Evolutionary conservation across 2,888 invertebrate genomes (phyloP).

Genomic region (Epiblema foenella): DNA sequence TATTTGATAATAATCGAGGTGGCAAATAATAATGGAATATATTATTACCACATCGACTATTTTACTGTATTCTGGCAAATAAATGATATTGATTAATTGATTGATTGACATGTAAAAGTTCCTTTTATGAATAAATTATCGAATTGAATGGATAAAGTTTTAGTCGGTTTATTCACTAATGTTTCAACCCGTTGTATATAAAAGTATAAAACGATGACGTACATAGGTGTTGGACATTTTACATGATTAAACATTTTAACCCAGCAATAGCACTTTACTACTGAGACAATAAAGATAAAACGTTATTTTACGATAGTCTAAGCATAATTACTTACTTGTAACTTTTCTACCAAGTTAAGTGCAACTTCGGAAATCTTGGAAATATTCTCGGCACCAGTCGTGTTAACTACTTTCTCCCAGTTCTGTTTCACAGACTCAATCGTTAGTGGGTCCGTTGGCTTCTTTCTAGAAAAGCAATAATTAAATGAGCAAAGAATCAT

Average conservation of each 20-base stretch:
- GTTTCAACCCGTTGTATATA: not conserved
- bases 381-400: slow-evolving; percentile 86
- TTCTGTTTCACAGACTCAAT: slow-evolving; percentile 92
- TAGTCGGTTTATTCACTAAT: not conserved
- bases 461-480: slow-evolving; percentile 59
- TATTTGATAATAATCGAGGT: too few relatives aligned
- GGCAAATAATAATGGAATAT: too few relatives aligned
- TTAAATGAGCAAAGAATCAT: not conserved
- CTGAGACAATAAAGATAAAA: slow-evolving; percentile 9
- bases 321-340: slow-evolving; percentile 72
- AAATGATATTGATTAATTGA: too few relatives aligned
- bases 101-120: too few relatives aligned
- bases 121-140: too few relatives aligned
- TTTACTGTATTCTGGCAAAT: too few relatives aligned
- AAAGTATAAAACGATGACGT: too few relatives aligned
- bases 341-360: slow-evolving; percentile 80
- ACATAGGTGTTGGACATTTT: too few relatives aligned
- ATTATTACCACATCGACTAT: too few relatives aligned
- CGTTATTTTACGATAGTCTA: not conserved
- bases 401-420: slow-evolving; percentile 93
- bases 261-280: slow-evolving; percentile 4
- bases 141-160: not conserved
- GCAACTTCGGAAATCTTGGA: slow-evolving; percentile 87
- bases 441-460: slow-evolving; percentile 86
- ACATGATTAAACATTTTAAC: not conserved